A percentile compares a stretch with the other conserved stretches of the same genome.
phyloP scores from a whole-genome alignment of 1,140 invertebrate species.

The Euborellia annulipes region DNA sequence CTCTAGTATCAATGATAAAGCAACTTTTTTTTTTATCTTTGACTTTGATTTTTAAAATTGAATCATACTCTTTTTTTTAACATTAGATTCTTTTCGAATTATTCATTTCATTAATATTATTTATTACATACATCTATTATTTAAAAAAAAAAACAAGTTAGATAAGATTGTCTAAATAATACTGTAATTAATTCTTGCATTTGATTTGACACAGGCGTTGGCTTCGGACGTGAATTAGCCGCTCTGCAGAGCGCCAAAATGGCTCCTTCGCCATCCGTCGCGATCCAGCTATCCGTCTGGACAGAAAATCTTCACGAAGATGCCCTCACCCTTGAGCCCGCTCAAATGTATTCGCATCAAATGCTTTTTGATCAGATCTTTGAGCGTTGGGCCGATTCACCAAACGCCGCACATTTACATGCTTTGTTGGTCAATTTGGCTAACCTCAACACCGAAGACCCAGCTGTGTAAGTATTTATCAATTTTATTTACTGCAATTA shows the following conservation, averaged over 20 bases:
- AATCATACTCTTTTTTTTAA: too few relatives aligned
- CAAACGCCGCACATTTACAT: slow-evolving; percentile 27
- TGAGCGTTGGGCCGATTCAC: slow-evolving; percentile 31
- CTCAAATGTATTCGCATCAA: too few relatives aligned
- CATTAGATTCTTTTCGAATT: too few relatives aligned
- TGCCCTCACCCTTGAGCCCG: too few relatives aligned
- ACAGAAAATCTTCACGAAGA: too few relatives aligned
- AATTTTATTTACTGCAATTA: neutral
- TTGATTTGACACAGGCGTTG: slow-evolving; percentile 18
- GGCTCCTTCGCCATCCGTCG: slow-evolving; percentile 13
- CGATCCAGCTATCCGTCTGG: too few relatives aligned
- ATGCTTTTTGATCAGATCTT: neutral
- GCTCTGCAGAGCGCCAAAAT: slow-evolving; percentile 20
- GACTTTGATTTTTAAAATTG: too few relatives aligned
- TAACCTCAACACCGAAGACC: slow-evolving; percentile 24
- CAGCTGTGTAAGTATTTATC: slow-evolving; percentile 18
- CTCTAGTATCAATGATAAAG: too few relatives aligned
- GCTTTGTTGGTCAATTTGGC: slow-evolving; percentile 29
- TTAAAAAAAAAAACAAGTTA: neutral
- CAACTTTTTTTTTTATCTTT: too few relatives aligned
- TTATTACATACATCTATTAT: neutral
- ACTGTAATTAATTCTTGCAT: too few relatives aligned
- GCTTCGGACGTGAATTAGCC: slow-evolving; percentile 26
- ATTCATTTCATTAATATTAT: too few relatives aligned
- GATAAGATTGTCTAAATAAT: too few relatives aligned